Evolutionary conservation across 1,140 invertebrate genomes (phyloP), one percentile per base, ranked within the genome.

Genomic region (Halesus radiatus): DNA sequence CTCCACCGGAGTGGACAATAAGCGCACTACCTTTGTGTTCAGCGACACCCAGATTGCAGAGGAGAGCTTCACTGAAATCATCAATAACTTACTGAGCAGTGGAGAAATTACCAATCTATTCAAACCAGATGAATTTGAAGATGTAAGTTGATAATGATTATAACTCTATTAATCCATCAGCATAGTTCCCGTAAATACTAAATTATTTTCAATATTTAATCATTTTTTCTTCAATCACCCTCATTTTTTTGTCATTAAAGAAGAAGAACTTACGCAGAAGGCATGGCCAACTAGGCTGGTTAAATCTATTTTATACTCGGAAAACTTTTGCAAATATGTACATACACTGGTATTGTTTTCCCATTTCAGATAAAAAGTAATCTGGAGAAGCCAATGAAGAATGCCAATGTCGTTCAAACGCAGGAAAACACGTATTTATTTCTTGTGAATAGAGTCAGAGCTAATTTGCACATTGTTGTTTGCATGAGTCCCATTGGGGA

Each of bases 401-500:
- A 91, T 84, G 90, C 91, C 45, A 92, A 92, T 58, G 88, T 95
- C 15, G 85, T 92, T 58, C 92, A 93, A 80, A 94, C 93, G 0
- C 90, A 89, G 23, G 93, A 95, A 84, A 88, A 90, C 1, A 91
- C 95, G 22, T 95, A 95, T 85, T 86, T 91, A 73, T 95, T 95
- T 85, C 90, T 97, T 66, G 92, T 97, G 83, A 92, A 95, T 81
- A 90, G 95, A 81, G 94, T 95, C 15, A 88, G 95, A 78, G 87
- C 89, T 22, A 95, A 96, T 87, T 88, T 98, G 85, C 95, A 96
- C 85, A 92, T 97, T 54, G 92, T 96, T 66, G 86, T 98, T 29
- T 95, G 95, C 85, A 95, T 98, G 92, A 97, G 94, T 85, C 95
- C 96, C 5, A 94, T 96, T 80, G 96, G 96, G 22, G 94, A 96